Percentiles rank a stretch among this genome's conserved stretches.
phyloP scores from a whole-genome alignment of 2,797 vertebrate genomes.

The Neosalanx taihuensis region DNA sequence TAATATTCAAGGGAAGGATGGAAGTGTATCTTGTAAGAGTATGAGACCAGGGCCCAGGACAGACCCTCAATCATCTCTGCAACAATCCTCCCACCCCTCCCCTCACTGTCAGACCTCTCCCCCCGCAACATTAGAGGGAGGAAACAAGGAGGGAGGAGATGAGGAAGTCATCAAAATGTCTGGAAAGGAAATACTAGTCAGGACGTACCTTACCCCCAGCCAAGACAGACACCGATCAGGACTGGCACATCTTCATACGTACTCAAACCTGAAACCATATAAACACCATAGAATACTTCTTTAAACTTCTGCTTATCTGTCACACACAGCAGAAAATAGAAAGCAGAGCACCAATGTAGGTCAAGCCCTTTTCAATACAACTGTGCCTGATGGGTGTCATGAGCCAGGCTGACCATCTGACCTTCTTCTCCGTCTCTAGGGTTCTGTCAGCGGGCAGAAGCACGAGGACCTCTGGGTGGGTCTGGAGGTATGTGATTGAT shows the following conservation, averaged over 20 bases:
- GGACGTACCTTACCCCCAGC: neutral
- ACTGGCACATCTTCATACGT: neutral
- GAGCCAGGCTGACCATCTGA: conserved; percentile 35
- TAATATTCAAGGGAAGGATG: too few relatives aligned
- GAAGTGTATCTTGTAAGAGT: too few relatives aligned
- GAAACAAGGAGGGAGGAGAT: too few relatives aligned
- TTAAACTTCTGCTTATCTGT: neutral
- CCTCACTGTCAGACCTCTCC: too few relatives aligned
- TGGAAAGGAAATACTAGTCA: neutral
- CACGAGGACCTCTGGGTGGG: conserved; percentile 18
- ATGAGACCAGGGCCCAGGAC: too few relatives aligned
- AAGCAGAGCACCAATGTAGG: conserved; percentile 12
- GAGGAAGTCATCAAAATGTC: too few relatives aligned
- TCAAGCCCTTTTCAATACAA: conserved; percentile 2
- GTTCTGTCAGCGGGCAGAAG: conserved; percentile 13
- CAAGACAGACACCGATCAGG: neutral
- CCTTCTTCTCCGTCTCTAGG: conserved; percentile 34
- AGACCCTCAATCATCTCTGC: too few relatives aligned
- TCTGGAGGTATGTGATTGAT: neutral
- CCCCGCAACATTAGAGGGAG: too few relatives aligned
- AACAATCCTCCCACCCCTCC: too few relatives aligned
- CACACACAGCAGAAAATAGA: conserved; percentile 1
- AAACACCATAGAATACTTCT: neutral
- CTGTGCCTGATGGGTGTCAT: conserved; percentile 1
- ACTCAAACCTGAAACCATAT: conserved; percentile 8